A percentile compares a stretch with the other conserved stretches of the same genome.
These are phyloP conservation scores for Lepetodrilus schrolli DNA, from an alignment of 2,888 invertebrate genomes.

Conservation along the genomic window DNA sequence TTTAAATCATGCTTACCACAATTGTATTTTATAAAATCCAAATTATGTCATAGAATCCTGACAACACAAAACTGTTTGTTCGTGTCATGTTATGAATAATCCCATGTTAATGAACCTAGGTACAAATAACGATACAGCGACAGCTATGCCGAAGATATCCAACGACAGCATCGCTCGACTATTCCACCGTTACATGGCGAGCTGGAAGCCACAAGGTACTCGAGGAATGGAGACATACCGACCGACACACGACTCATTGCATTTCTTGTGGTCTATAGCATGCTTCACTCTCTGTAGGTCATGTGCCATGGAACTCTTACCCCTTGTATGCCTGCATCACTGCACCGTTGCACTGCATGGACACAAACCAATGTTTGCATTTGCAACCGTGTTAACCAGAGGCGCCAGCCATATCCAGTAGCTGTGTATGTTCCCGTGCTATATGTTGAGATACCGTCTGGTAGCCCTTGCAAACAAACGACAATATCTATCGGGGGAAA, in stretches of 20 bases:
- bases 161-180: slow-evolving; percentile 18
- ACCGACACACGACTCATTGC: background rate
- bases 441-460: too few species aligned
- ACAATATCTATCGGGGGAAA: too few species aligned
- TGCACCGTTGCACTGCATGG: slow-evolving; percentile 17
- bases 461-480: too few species aligned
- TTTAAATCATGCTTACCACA: too few species aligned
- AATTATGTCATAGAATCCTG: too few species aligned
- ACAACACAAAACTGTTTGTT: too few species aligned
- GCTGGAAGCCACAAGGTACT: slow-evolving; percentile 14
- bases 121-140: slow-evolving; percentile 28
- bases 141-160: slow-evolving; percentile 28
- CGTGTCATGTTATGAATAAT: too few species aligned
- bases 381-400: too few species aligned
- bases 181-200: slow-evolving; percentile 17
- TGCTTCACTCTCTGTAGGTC: background rate
- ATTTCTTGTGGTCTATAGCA: background rate
- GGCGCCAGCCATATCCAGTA: too few species aligned
- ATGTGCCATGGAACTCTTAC: background rate
- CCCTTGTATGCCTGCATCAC: background rate
- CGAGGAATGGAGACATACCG: background rate
- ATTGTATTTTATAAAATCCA: too few species aligned
- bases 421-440: too few species aligned
- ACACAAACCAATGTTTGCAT: too few species aligned
- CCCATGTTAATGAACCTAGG: slow-evolving; percentile 14